Conservation (phyloP, 2,113 vertebrate genomes). For the Myotis yumanensis region DNA sequence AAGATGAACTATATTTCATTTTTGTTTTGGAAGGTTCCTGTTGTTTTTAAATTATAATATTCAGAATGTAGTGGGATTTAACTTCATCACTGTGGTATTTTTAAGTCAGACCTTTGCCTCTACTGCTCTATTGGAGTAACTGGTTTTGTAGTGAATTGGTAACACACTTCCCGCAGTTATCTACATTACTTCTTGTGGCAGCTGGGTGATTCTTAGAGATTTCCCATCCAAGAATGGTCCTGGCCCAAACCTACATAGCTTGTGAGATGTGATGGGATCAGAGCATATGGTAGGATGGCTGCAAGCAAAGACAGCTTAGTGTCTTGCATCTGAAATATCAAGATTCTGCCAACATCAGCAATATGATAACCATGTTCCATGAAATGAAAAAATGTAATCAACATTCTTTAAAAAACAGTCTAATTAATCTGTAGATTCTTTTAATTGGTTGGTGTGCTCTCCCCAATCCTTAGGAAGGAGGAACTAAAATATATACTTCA, state of each 20-base stretch:
- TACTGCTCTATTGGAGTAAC: conserved; percentile 64
- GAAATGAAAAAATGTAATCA: conserved; percentile 79
- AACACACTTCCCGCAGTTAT: conserved; percentile 68
- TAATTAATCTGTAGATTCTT: conserved; percentile 81
- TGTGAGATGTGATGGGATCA: conserved; percentile 82
- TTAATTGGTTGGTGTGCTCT: conserved; percentile 74
- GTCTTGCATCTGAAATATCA: conserved; percentile 83
- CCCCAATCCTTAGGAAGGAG: conserved; percentile 56
- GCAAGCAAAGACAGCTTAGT: conserved; percentile 83
- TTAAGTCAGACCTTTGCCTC: conserved; percentile 64
- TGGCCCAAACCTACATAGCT: conserved; percentile 82
- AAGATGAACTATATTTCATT: conserved; percentile 44
- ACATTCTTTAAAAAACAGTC: conserved; percentile 80
- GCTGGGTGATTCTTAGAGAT: conserved; percentile 82
- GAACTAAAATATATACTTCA: conserved; percentile 67
- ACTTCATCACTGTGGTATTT: conserved; percentile 37
- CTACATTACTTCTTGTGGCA: conserved; percentile 79
- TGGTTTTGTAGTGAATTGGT: conserved; percentile 65
- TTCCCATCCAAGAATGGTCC: conserved; percentile 83
- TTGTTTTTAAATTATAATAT: conserved; percentile 59
- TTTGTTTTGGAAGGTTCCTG: neutral
- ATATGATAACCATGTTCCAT: conserved; percentile 82
- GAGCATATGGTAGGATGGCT: conserved; percentile 82
- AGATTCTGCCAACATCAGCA: conserved; percentile 83
- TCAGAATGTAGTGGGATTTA: conserved; percentile 23